Evolutionary conservation across 2,113 vertebrate species (phyloP).

Genomic region (Oenanthe oenanthe): DNA sequence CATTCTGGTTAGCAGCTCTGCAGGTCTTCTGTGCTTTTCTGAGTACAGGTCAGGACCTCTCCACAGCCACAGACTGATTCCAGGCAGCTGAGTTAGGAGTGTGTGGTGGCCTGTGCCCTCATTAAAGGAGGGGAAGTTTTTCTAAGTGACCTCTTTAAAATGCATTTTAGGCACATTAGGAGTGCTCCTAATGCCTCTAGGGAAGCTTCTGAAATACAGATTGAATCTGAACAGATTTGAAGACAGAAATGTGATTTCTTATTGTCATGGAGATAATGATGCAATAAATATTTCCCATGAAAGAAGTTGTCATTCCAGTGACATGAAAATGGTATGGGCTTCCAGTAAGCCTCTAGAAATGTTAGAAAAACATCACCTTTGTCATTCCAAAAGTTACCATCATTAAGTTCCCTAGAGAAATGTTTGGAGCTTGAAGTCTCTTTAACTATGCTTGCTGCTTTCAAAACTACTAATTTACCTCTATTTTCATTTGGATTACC

Average conservation of each 20-base stretch:
- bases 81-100: not conserved
- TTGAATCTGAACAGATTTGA: not conserved
- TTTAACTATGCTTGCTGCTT: not conserved
- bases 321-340: not conserved
- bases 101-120: not conserved
- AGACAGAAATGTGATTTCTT: not conserved
- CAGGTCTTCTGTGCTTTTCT: not conserved
- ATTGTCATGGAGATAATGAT: not conserved
- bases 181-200: not conserved
- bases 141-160: not conserved
- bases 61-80: not conserved
- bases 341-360: not conserved
- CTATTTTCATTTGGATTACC: not conserved
- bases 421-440: not conserved
- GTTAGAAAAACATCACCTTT: not conserved
- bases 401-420: not conserved
- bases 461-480: not conserved
- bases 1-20: not conserved
- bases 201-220: conserved; percentile 8
- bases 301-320: not conserved
- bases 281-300: not conserved
- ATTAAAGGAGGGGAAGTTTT: not conserved
- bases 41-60: not conserved
- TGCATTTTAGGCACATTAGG: not conserved
- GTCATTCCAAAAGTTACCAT: not conserved